Percentiles rank a stretch among this genome's conserved stretches.
These are phyloP conservation scores for Ispidina lecontei DNA, from an alignment of 2,797 vertebrate genomes.

Conservation along the genomic window DNA sequence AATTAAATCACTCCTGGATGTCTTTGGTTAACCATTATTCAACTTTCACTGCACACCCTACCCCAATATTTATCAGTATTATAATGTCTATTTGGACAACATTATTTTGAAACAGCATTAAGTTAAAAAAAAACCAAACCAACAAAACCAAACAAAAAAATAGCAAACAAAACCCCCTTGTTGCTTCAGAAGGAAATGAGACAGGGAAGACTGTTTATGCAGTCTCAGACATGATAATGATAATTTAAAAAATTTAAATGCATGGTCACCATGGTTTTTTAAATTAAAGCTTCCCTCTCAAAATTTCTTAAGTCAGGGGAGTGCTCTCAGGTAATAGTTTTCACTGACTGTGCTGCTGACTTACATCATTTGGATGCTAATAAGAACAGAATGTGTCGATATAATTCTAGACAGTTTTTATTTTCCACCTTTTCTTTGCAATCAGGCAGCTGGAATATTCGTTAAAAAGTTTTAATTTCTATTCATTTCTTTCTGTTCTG, in stretches of 20 bases:
- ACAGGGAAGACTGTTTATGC: background rate
- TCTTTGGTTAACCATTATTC: background rate
- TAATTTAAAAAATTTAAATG: slow-evolving; percentile 26
- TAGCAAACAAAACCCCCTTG: background rate
- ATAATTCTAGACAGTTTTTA: slow-evolving; percentile 5
- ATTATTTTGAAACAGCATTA: background rate
- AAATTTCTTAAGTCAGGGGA: background rate
- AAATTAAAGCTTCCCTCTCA: slow-evolving; percentile 17
- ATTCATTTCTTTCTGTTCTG: slow-evolving; percentile 46
- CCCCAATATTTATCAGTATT: background rate
- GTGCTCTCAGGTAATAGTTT: slow-evolving; percentile 14
- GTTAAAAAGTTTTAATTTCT: slow-evolving; percentile 66
- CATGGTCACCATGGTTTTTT: background rate
- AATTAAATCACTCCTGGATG: background rate
- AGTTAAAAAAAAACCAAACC: background rate
- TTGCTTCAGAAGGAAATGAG: background rate
- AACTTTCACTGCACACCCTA: fast-evolving
- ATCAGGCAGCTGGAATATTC: slow-evolving; percentile 63
- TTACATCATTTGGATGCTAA: slow-evolving; percentile 66
- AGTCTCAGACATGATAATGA: background rate
- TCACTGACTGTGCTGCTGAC: background rate
- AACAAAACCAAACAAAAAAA: background rate
- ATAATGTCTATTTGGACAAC: background rate
- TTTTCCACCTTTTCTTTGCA: slow-evolving; percentile 46
- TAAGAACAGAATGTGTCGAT: slow-evolving; percentile 34